Evolutionary conservation across 2,888 invertebrate genomes (phyloP), one percentile per base, ranked within the genome.

Genomic region (Marasmarcha lunaedactyla): DNA sequence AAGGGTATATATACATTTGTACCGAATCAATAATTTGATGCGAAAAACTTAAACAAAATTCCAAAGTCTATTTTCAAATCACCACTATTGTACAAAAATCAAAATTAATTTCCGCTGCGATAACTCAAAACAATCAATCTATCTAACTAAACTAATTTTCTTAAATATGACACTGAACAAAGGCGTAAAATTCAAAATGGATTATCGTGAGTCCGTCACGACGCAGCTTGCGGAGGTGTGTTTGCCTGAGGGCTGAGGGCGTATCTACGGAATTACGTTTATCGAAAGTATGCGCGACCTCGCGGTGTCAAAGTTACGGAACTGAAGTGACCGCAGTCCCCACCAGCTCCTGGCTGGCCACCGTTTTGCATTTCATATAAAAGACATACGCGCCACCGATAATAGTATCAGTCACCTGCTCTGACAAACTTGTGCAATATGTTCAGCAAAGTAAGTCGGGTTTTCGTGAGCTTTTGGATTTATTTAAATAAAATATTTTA

Each of bases 271-370:
- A 20, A 10, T 4, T 30, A 49, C 43, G 47, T 46, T 50, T 54
- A 58, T 59, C 54, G 55, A 53, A 57, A 62, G 62, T 67, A 69
- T 69, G 68, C 64, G 59, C 53, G 83, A 81, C 81, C 81, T 81
- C 81, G 81, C 63, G 64, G 69, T 81, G 83, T 83, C 83, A 81
- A 79, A 81, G 70, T 81, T 81, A 77, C 81, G 81, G 81, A 83
- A 83, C 81, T 76, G 49, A 63, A 67, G 58, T 76, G 78, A 76
- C 79, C 78, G 71, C 64, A 58, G 51, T 49, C 76, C 78, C 79
- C 79, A 58, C 79, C 66, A 71, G 62, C 39, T 37, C 36, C 61
- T 71, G 78, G 74, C 71, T 68, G 49, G 60, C 57, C 70, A 74
- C 70, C 69, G 76, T 72, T 77, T 74, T 73, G 72, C 73, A 76